Conservation (phyloP, 2,888 invertebrate species). For the Hylaea fasciaria region DNA sequence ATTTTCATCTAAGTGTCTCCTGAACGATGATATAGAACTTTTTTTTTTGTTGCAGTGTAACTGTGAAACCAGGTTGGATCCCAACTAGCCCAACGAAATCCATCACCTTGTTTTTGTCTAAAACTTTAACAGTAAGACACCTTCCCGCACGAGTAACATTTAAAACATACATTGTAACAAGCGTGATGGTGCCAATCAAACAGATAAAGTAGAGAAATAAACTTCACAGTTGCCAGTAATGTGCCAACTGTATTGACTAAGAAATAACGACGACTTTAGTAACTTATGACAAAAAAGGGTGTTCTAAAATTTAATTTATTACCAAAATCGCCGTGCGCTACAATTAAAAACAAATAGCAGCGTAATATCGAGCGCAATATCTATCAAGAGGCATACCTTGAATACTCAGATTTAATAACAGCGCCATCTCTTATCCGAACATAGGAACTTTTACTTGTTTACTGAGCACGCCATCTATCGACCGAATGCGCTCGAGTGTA, state of each 20-base stretch:
- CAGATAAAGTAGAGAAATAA: slow-evolving; percentile 20
- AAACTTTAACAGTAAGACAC: slow-evolving; percentile 24
- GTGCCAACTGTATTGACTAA: slow-evolving; percentile 14
- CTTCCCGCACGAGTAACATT: slow-evolving; percentile 16
- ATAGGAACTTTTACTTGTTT: background rate
- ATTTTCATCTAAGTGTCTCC: too few relatives aligned
- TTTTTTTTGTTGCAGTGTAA: too few relatives aligned
- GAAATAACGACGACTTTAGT: slow-evolving; percentile 16
- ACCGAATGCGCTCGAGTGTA: slow-evolving; percentile 14
- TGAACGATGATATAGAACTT: too few relatives aligned
- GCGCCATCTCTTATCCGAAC: background rate
- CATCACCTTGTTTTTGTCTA: slow-evolving; percentile 8
- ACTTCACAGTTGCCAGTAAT: slow-evolving; percentile 14
- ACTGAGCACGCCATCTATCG: slow-evolving; percentile 11
- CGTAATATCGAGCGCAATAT: slow-evolving; percentile 16
- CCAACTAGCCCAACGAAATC: slow-evolving; percentile 19
- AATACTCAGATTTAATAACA: background rate
- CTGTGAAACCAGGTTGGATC: slow-evolving; percentile 3
- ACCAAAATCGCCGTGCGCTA: slow-evolving; percentile 17
- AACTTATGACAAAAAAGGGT: slow-evolving; percentile 10
- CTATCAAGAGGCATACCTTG: background rate
- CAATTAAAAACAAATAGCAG: slow-evolving; percentile 9
- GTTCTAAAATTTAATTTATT: background rate
- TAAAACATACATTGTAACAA: slow-evolving; percentile 29
- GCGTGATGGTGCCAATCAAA: slow-evolving; percentile 36